Percentiles rank a stretch among this genome's conserved stretches.
Conservation (phyloP, 2,113 vertebrate species). For the Dromas ardeola region DNA sequence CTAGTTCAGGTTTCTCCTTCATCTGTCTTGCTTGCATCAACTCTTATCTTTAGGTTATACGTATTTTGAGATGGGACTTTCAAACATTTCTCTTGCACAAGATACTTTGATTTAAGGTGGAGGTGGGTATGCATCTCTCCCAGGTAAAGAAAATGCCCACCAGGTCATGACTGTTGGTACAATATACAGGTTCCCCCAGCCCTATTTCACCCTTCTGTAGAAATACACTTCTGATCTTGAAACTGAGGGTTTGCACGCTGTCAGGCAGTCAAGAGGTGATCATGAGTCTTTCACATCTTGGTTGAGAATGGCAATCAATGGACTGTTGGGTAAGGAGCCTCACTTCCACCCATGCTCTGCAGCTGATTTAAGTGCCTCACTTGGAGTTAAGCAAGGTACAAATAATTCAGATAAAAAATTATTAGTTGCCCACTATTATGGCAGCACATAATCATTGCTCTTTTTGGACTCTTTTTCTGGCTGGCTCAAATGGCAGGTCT, state of each 20-base stretch:
- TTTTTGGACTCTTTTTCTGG: neutral
- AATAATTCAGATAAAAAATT: neutral
- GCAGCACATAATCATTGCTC: neutral
- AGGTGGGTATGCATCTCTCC: neutral
- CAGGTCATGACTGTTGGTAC: neutral
- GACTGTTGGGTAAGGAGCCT: neutral
- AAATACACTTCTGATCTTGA: neutral
- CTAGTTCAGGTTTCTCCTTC: neutral
- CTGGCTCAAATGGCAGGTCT: neutral
- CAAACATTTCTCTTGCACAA: neutral
- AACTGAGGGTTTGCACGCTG: neutral
- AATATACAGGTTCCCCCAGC: neutral
- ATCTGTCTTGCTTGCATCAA: neutral
- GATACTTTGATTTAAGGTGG: neutral
- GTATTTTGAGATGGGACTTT: neutral
- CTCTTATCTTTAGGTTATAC: neutral
- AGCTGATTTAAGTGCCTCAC: neutral
- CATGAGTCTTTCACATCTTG: neutral
- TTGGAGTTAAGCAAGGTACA: neutral
- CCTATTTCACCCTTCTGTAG: neutral
- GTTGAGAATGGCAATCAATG: neutral
- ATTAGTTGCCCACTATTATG: neutral
- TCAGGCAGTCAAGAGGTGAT: neutral
- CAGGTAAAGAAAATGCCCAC: neutral
- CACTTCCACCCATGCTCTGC: neutral